Percentiles rank a stretch among this genome's conserved stretches.
These are phyloP conservation scores for Azemiops feae DNA, from an alignment of 2,113 vertebrate genomes.

Conservation along the genomic window DNA sequence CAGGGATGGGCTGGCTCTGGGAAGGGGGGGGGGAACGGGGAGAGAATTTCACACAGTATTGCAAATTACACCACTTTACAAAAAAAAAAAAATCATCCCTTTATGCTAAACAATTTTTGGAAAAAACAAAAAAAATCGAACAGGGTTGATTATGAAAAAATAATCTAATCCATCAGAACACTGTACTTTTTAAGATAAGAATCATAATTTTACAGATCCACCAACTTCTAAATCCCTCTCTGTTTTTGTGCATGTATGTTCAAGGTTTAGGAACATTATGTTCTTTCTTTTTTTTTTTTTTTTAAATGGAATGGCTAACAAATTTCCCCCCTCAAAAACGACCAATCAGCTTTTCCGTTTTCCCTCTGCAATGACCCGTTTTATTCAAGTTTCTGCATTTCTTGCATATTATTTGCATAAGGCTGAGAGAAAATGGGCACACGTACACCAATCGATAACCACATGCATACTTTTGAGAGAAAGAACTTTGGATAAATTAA, in stretches of 20 bases:
- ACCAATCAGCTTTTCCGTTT: constrained; percentile 69
- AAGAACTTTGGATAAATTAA: constrained; percentile 72
- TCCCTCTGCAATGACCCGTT: constrained; percentile 72
- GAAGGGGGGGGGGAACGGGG: neutral
- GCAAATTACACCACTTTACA: constrained; percentile 53
- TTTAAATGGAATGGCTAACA: constrained; percentile 63
- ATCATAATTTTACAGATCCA: constrained; percentile 70
- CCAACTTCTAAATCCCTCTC: constrained; percentile 69
- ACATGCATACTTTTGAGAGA: constrained; percentile 35
- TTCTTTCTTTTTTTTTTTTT: constrained; percentile 26
- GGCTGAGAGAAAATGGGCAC: constrained; percentile 73
- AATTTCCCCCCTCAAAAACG: constrained; percentile 48
- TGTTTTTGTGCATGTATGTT: constrained; percentile 65
- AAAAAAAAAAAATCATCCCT: constrained; percentile 46
- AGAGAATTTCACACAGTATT: neutral
- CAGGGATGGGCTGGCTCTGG: neutral
- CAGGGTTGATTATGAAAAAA: constrained; percentile 62
- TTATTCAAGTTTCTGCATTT: constrained; percentile 75
- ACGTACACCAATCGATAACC: neutral
- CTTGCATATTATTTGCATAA: constrained; percentile 78
- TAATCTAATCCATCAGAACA: constrained; percentile 68
- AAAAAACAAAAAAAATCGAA: neutral
- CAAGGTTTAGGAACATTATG: constrained; percentile 61
- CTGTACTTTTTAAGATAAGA: constrained; percentile 67
- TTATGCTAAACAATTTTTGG: constrained; percentile 53